These are phyloP conservation scores for Sarcophaga subvicina DNA, from an alignment of 2,888 invertebrate genomes.

Conservation along the genomic window DNA sequence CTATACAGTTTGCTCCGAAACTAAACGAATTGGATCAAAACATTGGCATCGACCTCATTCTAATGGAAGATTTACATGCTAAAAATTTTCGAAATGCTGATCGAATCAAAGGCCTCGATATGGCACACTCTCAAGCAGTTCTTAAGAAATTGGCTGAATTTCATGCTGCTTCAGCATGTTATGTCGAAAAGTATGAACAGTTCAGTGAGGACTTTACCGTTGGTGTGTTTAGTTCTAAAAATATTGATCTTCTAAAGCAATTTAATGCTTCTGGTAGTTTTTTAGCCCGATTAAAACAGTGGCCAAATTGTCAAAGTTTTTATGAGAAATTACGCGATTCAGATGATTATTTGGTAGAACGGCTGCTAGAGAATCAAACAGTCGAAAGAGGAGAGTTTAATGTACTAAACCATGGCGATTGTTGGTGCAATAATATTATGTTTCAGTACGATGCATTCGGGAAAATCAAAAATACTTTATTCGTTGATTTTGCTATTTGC, in stretches of 20 bases:
- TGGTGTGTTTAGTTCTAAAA: slow-evolving; percentile 74
- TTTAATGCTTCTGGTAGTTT: slow-evolving; percentile 76
- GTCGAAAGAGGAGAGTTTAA: slow-evolving; percentile 74
- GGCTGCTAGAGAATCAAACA: slow-evolving; percentile 72
- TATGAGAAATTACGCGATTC: slow-evolving; percentile 77
- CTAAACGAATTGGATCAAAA: slow-evolving; percentile 75
- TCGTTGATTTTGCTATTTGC: slow-evolving; percentile 77
- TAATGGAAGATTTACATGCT: slow-evolving; percentile 78
- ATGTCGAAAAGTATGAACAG: slow-evolving; percentile 76
- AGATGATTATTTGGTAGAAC: slow-evolving; percentile 76
- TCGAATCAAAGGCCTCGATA: slow-evolving; percentile 76
- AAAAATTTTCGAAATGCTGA: slow-evolving; percentile 77
- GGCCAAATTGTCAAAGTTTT: slow-evolving; percentile 75
- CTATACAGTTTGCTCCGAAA: slow-evolving; percentile 76
- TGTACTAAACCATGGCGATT: slow-evolving; percentile 77
- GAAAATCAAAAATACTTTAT: slow-evolving; percentile 76
- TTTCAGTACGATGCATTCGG: slow-evolving; percentile 71
- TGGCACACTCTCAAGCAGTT: slow-evolving; percentile 76
- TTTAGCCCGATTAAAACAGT: slow-evolving; percentile 75
- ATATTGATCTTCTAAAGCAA: slow-evolving; percentile 73
- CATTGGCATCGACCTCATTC: slow-evolving; percentile 75
- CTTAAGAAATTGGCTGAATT: slow-evolving; percentile 79
- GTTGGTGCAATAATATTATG: slow-evolving; percentile 78
- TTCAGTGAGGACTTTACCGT: slow-evolving; percentile 74
- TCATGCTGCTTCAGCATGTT: slow-evolving; percentile 81